A percentile compares a stretch with the other conserved stretches of the same genome.
Evolutionary conservation across 2,888 invertebrate species (phyloP).

Genomic region (Oligia strigilis): DNA sequence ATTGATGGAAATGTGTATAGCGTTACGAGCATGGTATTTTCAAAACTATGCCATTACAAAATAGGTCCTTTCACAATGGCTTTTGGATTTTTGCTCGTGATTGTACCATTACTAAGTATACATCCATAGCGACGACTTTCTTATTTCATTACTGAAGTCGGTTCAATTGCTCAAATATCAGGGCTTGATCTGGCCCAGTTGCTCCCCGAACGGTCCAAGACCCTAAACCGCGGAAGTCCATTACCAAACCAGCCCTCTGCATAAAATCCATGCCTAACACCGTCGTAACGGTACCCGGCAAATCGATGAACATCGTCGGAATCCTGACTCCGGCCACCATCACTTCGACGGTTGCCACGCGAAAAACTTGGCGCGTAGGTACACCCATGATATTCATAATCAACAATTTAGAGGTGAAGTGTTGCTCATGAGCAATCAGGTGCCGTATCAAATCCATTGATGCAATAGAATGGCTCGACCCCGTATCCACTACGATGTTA

Average conservation of each 20-base stretch:
- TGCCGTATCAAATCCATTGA: slow-evolving; percentile 1
- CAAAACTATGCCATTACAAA: background rate
- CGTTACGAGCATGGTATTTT: background rate
- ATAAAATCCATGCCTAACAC: slow-evolving; percentile 40
- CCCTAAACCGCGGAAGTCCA: slow-evolving; percentile 28
- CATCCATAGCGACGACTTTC: background rate
- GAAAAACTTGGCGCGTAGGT: background rate
- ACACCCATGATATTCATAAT: background rate
- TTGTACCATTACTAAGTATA: background rate
- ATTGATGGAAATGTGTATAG: background rate
- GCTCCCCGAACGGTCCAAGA: slow-evolving; percentile 20
- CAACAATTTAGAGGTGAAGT: background rate
- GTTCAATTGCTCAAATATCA: background rate
- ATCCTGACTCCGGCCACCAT: slow-evolving; percentile 6
- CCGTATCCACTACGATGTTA: slow-evolving; percentile 33
- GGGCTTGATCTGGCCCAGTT: background rate
- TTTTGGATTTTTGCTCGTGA: background rate
- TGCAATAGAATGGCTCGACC: slow-evolving; percentile 21
- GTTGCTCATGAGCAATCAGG: slow-evolving; percentile 5
- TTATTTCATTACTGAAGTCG: background rate
- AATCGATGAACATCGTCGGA: slow-evolving; percentile 1
- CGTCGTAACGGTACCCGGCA: slow-evolving; percentile 1
- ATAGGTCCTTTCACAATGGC: background rate
- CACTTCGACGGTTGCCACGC: slow-evolving; percentile 17
- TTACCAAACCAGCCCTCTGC: slow-evolving; percentile 17